Evolutionary conservation across 2,888 invertebrate species (phyloP).

Genomic region (Cremastinae sp.): DNA sequence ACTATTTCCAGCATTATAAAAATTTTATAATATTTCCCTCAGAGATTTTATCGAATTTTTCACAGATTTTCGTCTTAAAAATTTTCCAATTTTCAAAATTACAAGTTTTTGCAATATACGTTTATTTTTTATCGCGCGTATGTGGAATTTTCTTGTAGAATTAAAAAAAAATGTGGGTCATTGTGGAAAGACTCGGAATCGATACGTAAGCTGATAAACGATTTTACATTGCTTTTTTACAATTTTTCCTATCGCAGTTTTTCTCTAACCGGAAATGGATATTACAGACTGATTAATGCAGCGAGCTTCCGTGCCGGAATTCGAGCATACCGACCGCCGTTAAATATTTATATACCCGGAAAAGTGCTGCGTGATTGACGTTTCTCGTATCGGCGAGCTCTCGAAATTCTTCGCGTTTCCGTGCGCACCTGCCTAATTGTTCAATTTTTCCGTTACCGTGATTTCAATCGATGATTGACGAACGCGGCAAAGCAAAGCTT

Average conservation of each 20-base stretch:
- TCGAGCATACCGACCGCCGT: constrained; percentile 6
- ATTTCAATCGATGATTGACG: constrained; percentile 36
- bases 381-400: neutral
- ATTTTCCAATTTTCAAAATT: no score
- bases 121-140: no score
- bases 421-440: no score
- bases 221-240: neutral
- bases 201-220: constrained; percentile 3
- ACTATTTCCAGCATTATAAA: neutral
- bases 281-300: constrained; percentile 64
- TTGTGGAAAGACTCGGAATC: no score
- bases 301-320: constrained; percentile 40
- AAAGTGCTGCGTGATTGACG: neutral
- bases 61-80: no score
- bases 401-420: neutral
- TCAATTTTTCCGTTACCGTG: constrained; percentile 46
- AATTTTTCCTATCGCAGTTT: constrained; percentile 30
- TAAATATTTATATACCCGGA: constrained; percentile 15
- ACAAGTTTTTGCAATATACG: no score
- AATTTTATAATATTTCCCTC: no score
- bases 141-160: no score
- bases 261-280: constrained; percentile 54
- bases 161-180: neutral
- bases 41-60: no score
- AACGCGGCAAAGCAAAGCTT: constrained; percentile 15